Base-by-base conservation (phyloP, 2,888 invertebrate species). In the Muscina levida region DNA sequence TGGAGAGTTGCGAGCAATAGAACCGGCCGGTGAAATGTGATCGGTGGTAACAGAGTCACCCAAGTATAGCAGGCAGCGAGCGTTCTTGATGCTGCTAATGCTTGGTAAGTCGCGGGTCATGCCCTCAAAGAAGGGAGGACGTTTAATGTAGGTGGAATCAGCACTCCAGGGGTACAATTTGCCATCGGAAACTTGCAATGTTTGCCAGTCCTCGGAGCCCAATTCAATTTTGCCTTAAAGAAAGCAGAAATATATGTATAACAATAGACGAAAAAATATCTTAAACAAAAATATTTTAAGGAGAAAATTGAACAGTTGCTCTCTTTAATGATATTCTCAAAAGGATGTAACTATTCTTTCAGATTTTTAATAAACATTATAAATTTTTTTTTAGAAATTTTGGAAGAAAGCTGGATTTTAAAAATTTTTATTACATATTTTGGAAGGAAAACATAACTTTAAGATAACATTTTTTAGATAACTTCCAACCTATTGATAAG, bases 1-100 rank as follows among this genome's bases (percentile, higher is more conserved):
- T 0, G 98, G 95, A 70, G 98, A 98, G 89, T 95, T 98, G 72
- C 98, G 92, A 0, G 98, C 97, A 86, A 99, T 99, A 76, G 98
- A 97, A 3, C 99, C 99, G 19, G 99, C 99, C 0, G 99, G 99
- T 1, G 98, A 98, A 83, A 99, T 99, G 91, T 99, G 99, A 92
- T 99, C 99, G 0, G 99, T 99, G 31, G 99, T 99, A 6, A 99
- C 98, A 0, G 98, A 98, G 91, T 99, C 99, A 0, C 97, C 97
- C 80, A 99, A 92, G 86, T 95, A 94, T 0, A 99, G 92, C 24
- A 99, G 91, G 46, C 96, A 97, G 53, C 95, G 92, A 0, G 98
- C 98, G 79, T 94, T 92, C 26, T 91, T 89, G 26, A 98, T 93
- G 10, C 93, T 91, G 77, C 92, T 90, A 0, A 92, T 89, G 1